These are phyloP conservation scores for Euzophera pinguis DNA, from an alignment of 2,888 invertebrate species.

Conservation along the genomic window DNA sequence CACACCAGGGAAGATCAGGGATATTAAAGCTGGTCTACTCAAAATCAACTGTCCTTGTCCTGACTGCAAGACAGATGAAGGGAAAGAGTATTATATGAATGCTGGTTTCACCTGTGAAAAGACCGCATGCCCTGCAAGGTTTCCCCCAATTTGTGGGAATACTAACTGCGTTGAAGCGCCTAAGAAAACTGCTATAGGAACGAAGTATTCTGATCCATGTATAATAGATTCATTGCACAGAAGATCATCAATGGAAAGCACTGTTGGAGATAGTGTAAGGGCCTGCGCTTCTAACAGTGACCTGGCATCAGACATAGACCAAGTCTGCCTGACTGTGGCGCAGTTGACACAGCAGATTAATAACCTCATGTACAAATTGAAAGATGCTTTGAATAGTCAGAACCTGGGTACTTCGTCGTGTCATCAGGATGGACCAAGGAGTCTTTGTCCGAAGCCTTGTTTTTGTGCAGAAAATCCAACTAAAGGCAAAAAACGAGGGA, in stretches of 20 bases:
- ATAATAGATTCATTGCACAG: background rate
- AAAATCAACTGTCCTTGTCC: constrained; percentile 65
- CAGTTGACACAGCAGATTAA: background rate
- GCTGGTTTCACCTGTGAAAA: too few relatives aligned
- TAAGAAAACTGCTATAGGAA: too few relatives aligned
- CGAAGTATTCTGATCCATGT: too few relatives aligned
- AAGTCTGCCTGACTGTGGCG: background rate
- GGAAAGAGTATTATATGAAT: background rate
- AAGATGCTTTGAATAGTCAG: background rate
- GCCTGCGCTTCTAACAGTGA: background rate
- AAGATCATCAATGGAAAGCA: background rate
- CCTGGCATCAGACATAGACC: background rate
- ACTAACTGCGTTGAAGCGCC: too few relatives aligned
- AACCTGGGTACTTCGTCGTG: background rate
- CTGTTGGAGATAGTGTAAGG: background rate
- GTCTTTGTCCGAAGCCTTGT: background rate
- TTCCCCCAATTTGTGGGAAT: too few relatives aligned
- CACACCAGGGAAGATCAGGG: constrained; percentile 59
- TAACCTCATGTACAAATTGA: background rate
- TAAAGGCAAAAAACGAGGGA: too few relatives aligned
- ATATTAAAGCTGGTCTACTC: constrained; percentile 55
- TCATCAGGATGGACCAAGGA: background rate
- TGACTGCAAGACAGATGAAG: constrained; percentile 48
- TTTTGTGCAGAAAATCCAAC: background rate
- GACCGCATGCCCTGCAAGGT: too few relatives aligned